Base-by-base conservation (phyloP, 2,113 vertebrate genomes). In the Harpagus bidentatus region DNA sequence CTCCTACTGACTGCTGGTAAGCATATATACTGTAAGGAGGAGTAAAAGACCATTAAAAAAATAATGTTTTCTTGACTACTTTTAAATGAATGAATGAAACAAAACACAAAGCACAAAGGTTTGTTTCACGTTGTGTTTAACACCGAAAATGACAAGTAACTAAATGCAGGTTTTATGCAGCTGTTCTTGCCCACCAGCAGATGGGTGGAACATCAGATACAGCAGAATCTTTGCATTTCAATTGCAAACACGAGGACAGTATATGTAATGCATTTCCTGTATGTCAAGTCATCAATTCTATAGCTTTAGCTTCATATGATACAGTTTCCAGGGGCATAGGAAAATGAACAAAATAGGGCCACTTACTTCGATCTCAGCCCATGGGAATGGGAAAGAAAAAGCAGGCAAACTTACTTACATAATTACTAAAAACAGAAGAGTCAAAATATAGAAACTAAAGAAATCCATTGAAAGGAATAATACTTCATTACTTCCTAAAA, bases 391-490 rank as follows among this genome's bases (percentile, higher is more conserved):
- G 34, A 59, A 88, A 56, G 59, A 86, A 34, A 74, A 21, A 79
- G 21, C 65, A 71, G 47, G 36, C 9, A 90, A 80, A 88, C 18
- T 58, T 62, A 32, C 17, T 50, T 48, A 77, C 12, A 29, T 73
- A 76, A 80, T 82, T 73, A 91, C 12, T 74, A 56, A 88, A 96
- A 91, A 25, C 66, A 88, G 58, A 70, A 48, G 13, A 81, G 47
- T 74, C 26, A 88, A 79, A 88, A 93, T 47, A 80, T 4, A 77
- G 91, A 93, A 81, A 83, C 29, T 72, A 85, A 96, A 94, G 74
- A 95, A 94, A 97, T 58, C 52, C 42, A 26, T 10, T 65, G 55
- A 84, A 96, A 93, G 69, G 32, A 93, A 72, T 47, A 95, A 53
- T 83, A 84, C 61, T 63, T 94, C 65, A 85, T 65, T 72, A 61